Percentiles rank a stretch among this genome's conserved stretches.
phyloP scores from a whole-genome alignment of 2,888 invertebrate genomes.

The Andrena bicolor region DNA sequence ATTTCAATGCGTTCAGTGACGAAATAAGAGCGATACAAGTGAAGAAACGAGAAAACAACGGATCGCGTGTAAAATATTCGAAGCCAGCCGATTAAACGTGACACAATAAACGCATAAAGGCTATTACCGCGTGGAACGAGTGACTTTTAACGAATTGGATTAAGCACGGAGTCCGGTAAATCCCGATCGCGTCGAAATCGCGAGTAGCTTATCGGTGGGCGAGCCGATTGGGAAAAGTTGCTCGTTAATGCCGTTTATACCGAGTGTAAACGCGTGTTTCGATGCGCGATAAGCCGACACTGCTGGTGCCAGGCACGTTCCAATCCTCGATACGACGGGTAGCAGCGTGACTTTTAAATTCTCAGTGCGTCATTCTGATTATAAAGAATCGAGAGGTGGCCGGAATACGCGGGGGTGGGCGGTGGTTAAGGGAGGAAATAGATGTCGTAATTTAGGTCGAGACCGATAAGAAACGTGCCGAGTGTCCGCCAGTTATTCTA shows the following conservation, averaged over 20 bases:
- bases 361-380: constrained; percentile 64
- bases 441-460: constrained; percentile 75
- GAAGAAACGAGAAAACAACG: no score
- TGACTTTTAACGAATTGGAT: neutral
- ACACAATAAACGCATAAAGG: neutral
- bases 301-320: constrained; percentile 41
- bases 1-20: no score
- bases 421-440: constrained; percentile 58
- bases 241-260: constrained; percentile 23
- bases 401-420: constrained; percentile 15
- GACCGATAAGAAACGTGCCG: constrained; percentile 75
- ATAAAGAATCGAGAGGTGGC: constrained; percentile 55
- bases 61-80: no score
- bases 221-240: constrained; percentile 9
- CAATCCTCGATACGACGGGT: constrained; percentile 31
- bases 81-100: neutral
- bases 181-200: neutral
- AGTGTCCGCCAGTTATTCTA: constrained; percentile 67
- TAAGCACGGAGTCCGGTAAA: neutral
- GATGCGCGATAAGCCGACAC: constrained; percentile 48
- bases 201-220: constrained; percentile 1
- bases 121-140: neutral
- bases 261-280: constrained; percentile 34
- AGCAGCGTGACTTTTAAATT: constrained; percentile 63
- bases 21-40: no score